A percentile compares a stretch with the other conserved stretches of the same genome.
These are phyloP conservation scores for Melanerpes aurifrons DNA, from an alignment of 2,113 vertebrate species.

Conservation along the genomic window DNA sequence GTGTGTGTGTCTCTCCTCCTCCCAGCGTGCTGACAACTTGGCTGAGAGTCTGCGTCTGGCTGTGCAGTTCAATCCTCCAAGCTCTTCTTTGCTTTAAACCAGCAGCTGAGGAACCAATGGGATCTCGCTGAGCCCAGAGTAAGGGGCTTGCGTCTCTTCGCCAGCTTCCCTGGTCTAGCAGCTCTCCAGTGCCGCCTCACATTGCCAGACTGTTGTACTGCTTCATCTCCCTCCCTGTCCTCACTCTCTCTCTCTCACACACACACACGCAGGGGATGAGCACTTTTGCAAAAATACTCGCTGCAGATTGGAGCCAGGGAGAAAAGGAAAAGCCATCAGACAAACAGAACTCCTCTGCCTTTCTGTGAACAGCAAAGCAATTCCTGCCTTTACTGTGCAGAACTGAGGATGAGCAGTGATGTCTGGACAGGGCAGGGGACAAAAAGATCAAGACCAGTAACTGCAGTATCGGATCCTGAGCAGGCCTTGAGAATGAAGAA, in stretches of 20 bases:
- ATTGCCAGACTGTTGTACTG: neutral
- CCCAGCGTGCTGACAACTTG: constrained; percentile 42
- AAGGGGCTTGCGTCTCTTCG: constrained; percentile 6
- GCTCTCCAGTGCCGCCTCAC: constrained; percentile 23
- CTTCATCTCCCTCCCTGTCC: constrained; percentile 17
- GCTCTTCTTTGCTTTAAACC: constrained; percentile 31
- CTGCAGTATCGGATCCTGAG: neutral
- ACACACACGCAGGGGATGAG: neutral
- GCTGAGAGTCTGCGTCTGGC: constrained; percentile 15
- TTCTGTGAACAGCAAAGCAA: neutral
- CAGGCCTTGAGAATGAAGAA: neutral
- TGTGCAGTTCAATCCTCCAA: neutral
- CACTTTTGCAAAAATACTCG: neutral
- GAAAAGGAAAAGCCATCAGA: constrained; percentile 1
- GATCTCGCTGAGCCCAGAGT: neutral
- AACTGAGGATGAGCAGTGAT: neutral
- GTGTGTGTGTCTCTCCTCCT: neutral
- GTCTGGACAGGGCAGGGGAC: neutral
- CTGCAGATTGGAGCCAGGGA: constrained; percentile 7
- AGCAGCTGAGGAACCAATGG: constrained; percentile 59
- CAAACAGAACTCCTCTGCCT: neutral
- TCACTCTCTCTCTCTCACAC: neutral
- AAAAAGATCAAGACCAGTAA: neutral
- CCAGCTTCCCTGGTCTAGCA: neutral
- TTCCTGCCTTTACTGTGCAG: neutral